A percentile compares a stretch with the other conserved stretches of the same genome.
These are phyloP conservation scores for Scalopus aquaticus DNA, from an alignment of 2,113 vertebrate genomes.

Conservation along the genomic window DNA sequence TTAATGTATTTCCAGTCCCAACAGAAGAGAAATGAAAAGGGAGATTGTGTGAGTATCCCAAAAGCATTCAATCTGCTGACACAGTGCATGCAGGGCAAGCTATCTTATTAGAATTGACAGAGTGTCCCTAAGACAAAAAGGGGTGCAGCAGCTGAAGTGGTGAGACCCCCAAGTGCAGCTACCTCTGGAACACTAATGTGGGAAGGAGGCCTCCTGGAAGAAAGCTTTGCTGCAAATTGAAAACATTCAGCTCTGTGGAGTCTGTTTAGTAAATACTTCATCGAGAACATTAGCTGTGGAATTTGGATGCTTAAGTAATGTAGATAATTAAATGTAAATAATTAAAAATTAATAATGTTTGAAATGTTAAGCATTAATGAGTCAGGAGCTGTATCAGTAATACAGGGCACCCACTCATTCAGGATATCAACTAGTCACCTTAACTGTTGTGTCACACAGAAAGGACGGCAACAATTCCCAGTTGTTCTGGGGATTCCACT, in stretches of 20 bases:
- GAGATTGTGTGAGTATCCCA: background rate
- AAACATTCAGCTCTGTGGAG: slow-evolving; percentile 39
- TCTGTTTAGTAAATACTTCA: slow-evolving; percentile 82
- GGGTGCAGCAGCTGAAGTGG: background rate
- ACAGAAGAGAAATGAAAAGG: slow-evolving; percentile 31
- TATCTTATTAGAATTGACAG: slow-evolving; percentile 13
- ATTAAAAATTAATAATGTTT: slow-evolving; percentile 82
- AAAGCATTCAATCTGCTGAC: background rate
- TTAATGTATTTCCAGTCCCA: background rate
- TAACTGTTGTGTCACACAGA: background rate
- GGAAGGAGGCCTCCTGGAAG: background rate
- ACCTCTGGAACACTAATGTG: background rate
- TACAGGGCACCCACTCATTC: slow-evolving; percentile 52
- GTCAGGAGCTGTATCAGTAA: slow-evolving; percentile 60
- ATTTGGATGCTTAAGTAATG: slow-evolving; percentile 78
- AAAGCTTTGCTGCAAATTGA: slow-evolving; percentile 58
- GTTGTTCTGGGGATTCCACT: background rate
- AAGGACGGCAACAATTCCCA: background rate
- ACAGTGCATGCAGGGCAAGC: background rate
- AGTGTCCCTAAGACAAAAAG: background rate
- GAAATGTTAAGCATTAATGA: slow-evolving; percentile 74
- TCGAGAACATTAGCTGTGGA: slow-evolving; percentile 79
- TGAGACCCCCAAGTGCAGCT: background rate
- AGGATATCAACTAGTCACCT: slow-evolving; percentile 51
- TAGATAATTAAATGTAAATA: slow-evolving; percentile 82